Evolutionary conservation across 1,140 invertebrate species (phyloP).

Genomic region (Micrasema minimum): DNA sequence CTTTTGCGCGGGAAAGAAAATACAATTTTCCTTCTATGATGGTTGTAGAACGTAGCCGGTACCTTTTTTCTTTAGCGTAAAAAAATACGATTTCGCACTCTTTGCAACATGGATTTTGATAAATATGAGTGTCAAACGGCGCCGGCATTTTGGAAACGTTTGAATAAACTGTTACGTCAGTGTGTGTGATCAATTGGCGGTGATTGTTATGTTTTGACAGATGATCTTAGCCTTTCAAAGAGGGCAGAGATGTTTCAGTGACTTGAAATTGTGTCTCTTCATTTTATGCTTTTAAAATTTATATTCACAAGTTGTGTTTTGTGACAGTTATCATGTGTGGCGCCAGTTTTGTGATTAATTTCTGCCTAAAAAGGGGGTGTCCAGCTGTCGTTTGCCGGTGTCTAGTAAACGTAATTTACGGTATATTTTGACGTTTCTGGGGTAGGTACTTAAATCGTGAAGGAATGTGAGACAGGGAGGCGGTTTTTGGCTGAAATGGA

Average conservation of each 20-base stretch:
- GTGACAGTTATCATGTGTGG: conserved; percentile 7
- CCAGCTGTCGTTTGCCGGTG: conserved; percentile 30
- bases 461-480: conserved; percentile 11
- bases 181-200: not conserved
- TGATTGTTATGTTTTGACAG: conserved; percentile 36
- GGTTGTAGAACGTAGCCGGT: conserved; percentile 3
- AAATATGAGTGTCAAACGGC: not conserved
- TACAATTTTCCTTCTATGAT: conserved; percentile 2
- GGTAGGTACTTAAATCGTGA: conserved; percentile 32
- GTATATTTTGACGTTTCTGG: conserved; percentile 42
- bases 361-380: not conserved
- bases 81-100: conserved; percentile 24
- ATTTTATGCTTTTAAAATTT: not conserved
- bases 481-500: conserved; percentile 40
- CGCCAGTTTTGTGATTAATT: conserved; percentile 17
- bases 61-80: not conserved
- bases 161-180: not conserved
- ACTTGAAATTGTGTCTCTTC: not conserved
- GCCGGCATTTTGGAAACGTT: not conserved
- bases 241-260: conserved; percentile 1
- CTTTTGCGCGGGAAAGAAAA: conserved; percentile 26
- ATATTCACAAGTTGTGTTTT: not conserved
- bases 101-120: conserved; percentile 10
- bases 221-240: conserved; percentile 1
- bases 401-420: conserved; percentile 32